phyloP scores from a whole-genome alignment of 2,888 invertebrate genomes.

The Meiosimyza platycephala region DNA sequence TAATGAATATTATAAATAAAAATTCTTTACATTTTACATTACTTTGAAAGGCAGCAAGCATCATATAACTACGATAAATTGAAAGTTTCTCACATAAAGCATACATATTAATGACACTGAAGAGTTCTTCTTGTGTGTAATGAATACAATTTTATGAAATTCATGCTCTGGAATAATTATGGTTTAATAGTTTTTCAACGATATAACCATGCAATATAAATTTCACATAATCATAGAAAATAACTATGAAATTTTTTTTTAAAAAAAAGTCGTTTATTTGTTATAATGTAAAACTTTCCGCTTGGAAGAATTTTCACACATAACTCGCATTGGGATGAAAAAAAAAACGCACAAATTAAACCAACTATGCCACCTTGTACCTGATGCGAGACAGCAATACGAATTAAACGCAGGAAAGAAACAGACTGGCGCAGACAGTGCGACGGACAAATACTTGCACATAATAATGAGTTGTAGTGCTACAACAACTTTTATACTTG shows the following conservation, averaged over 20 bases:
- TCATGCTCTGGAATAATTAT: constrained; percentile 14
- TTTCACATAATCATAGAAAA: constrained; percentile 1
- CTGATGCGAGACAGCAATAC: constrained; percentile 10
- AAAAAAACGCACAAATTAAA: not conserved
- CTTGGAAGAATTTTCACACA: constrained; percentile 33
- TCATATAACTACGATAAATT: too few relatives aligned
- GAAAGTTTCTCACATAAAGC: not conserved
- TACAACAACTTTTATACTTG: too few relatives aligned
- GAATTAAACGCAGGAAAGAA: not conserved
- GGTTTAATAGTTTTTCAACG: constrained; percentile 4
- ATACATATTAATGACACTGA: not conserved
- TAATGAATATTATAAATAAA: too few relatives aligned
- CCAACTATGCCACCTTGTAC: not conserved
- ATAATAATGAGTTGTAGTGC: too few relatives aligned
- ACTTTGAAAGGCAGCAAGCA: too few relatives aligned
- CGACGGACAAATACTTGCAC: too few relatives aligned
- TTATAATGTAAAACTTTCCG: constrained; percentile 17
- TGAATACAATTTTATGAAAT: constrained; percentile 8
- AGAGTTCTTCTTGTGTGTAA: not conserved
- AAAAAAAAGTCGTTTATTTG: too few relatives aligned
- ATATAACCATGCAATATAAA: not conserved
- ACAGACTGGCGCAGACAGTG: not conserved
- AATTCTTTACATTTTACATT: too few relatives aligned
- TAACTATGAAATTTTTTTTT: not conserved
- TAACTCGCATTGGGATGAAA: not conserved